Conservation (phyloP, 2,888 invertebrate species). For the Acrobasis repandana region DNA sequence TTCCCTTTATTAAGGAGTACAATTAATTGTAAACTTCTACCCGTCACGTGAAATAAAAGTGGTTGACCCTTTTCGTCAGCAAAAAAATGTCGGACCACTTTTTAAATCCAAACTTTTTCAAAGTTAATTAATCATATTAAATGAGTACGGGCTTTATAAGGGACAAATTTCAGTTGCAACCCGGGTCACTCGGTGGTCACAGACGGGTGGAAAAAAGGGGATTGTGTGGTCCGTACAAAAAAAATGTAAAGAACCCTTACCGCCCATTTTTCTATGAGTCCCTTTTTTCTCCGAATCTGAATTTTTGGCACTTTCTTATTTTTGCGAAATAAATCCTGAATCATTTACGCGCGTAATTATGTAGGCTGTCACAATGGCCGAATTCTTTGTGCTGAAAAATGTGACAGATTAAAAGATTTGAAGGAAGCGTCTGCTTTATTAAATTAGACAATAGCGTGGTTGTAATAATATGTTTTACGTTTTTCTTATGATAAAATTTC, state of each 20-base stretch:
- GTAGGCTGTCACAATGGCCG: neutral
- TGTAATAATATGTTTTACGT: neutral
- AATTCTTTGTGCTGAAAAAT: slow-evolving; percentile 7
- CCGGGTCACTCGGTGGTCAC: slow-evolving; percentile 1
- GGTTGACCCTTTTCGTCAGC: slow-evolving; percentile 3
- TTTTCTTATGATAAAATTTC: no score
- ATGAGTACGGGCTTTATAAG: slow-evolving; percentile 9
- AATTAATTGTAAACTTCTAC: neutral
- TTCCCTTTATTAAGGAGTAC: neutral
- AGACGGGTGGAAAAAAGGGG: slow-evolving; percentile 9
- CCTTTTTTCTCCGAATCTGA: neutral
- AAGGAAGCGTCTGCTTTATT: slow-evolving; percentile 12
- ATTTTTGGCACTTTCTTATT: slow-evolving; percentile 16
- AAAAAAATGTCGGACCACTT: neutral
- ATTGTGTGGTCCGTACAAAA: neutral
- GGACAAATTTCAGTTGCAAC: slow-evolving; percentile 24
- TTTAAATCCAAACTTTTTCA: slow-evolving; percentile 24
- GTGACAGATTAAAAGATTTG: slow-evolving; percentile 19
- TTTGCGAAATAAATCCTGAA: slow-evolving; percentile 10
- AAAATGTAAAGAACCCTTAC: neutral
- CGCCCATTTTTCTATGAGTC: slow-evolving; percentile 19
- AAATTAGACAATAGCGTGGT: neutral
- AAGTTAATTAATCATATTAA: slow-evolving; percentile 33
- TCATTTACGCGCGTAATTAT: slow-evolving; percentile 12
- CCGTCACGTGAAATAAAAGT: slow-evolving; percentile 7